These are phyloP conservation scores for Drosophila sproati DNA, from an alignment of 1,140 invertebrate genomes.

Conservation along the genomic window DNA sequence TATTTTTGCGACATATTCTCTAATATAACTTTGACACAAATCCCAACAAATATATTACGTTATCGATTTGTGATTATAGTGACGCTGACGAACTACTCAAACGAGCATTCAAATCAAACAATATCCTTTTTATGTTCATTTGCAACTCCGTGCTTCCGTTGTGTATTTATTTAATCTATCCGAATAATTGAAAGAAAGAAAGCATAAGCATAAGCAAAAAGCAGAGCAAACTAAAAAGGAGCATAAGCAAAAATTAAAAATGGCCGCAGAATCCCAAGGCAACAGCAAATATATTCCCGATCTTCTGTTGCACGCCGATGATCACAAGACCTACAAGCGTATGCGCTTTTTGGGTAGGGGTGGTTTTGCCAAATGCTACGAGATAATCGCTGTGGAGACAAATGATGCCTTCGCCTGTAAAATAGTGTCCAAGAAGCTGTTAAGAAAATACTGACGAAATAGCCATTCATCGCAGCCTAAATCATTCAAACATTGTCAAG, in stretches of 20 bases:
- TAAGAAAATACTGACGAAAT: conserved; percentile 99
- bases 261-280: conserved; percentile 79
- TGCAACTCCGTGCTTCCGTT: conserved; percentile 2
- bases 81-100: conserved; percentile 47
- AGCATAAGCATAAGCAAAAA: background rate
- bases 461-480: conserved; percentile 94
- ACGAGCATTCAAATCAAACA: conserved; percentile 56
- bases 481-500: conserved; percentile 96
- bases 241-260: conserved; percentile 46
- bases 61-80: conserved; percentile 24
- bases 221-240: conserved; percentile 2
- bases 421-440: conserved; percentile 96
- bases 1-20: too few species aligned
- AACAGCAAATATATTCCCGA: conserved; percentile 90
- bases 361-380: conserved; percentile 99
- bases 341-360: conserved; percentile 95
- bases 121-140: conserved; percentile 28
- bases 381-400: conserved; percentile 93
- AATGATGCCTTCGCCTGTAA: conserved; percentile 96
- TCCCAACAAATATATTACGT: background rate
- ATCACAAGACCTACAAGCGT: conserved; percentile 91
- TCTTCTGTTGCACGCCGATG: conserved; percentile 91
- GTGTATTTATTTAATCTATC: background rate
- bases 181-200: background rate
- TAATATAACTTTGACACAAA: too few species aligned